A percentile compares a stretch with the other conserved stretches of the same genome.
These are phyloP conservation scores for Dreissena rostriformis DNA, from an alignment of 1,140 invertebrate genomes.

Conservation along the genomic window DNA sequence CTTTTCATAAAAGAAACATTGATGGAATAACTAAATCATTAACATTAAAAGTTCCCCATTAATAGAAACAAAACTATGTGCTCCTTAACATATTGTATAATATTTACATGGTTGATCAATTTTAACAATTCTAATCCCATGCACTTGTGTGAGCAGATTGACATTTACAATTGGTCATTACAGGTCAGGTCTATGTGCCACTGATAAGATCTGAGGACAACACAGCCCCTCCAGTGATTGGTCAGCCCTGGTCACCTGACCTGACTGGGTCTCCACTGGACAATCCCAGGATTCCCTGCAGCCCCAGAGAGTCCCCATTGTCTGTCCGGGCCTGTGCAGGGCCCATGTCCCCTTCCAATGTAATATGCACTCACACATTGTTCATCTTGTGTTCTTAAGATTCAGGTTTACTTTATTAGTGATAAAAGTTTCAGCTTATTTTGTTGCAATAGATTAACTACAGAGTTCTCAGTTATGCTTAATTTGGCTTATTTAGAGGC, in stretches of 20 bases:
- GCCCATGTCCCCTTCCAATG: constrained; percentile 88
- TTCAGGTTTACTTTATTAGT: neutral
- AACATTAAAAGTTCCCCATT: no score
- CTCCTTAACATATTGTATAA: no score
- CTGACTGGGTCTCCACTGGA: constrained; percentile 37
- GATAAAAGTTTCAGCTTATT: no score
- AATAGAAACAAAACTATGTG: no score
- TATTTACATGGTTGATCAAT: no score
- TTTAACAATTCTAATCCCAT: no score
- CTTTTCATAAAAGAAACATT: no score
- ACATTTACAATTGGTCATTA: neutral
- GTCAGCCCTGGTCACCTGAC: constrained; percentile 78
- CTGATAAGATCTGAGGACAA: constrained; percentile 89
- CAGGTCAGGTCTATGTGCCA: constrained; percentile 91
- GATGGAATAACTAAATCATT: no score
- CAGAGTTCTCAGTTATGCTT: no score
- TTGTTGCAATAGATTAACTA: no score
- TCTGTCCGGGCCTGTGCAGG: constrained; percentile 92
- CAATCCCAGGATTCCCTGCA: constrained; percentile 3
- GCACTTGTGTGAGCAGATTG: no score
- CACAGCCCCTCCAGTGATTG: constrained; percentile 84
- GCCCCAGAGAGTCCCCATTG: constrained; percentile 75
- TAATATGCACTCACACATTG: constrained; percentile 16
- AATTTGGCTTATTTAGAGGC: no score
- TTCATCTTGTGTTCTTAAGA: neutral